Conservation (phyloP, 1,140 invertebrate genomes). For the Dreissena polymorpha region DNA sequence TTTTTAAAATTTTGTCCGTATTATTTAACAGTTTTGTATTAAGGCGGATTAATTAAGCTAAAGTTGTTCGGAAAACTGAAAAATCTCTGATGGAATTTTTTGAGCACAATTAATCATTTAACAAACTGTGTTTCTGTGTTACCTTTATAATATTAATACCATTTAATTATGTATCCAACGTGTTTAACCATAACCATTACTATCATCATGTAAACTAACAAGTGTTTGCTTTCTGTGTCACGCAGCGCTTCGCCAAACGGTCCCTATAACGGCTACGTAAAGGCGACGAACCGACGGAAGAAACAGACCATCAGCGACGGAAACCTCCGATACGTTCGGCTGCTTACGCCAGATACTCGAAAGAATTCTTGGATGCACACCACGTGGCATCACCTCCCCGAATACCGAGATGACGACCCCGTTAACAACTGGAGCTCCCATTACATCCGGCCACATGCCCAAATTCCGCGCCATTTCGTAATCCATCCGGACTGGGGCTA, state of each 20-base stretch:
- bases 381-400: constrained; percentile 75
- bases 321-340: constrained; percentile 58
- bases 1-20: too few species aligned
- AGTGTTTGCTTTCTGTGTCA: constrained; percentile 12
- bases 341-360: constrained; percentile 66
- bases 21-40: too few species aligned
- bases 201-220: neutral
- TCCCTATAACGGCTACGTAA: neutral
- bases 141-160: too few species aligned
- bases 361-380: constrained; percentile 73
- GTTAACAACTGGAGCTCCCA: constrained; percentile 71
- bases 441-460: constrained; percentile 66
- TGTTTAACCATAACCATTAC: too few species aligned
- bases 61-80: too few species aligned
- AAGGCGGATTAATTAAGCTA: too few species aligned
- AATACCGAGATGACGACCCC: constrained; percentile 62
- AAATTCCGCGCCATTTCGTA: constrained; percentile 68
- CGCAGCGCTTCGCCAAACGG: constrained; percentile 39
- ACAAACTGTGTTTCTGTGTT: too few species aligned
- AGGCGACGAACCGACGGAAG: constrained; percentile 22
- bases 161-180: too few species aligned
- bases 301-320: constrained; percentile 30
- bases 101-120: too few species aligned
- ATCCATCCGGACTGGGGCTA: constrained; percentile 76
- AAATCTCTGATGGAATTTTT: too few species aligned